These are phyloP conservation scores for Chaetodon trifascialis DNA, from an alignment of 2,113 vertebrate genomes.

Conservation along the genomic window DNA sequence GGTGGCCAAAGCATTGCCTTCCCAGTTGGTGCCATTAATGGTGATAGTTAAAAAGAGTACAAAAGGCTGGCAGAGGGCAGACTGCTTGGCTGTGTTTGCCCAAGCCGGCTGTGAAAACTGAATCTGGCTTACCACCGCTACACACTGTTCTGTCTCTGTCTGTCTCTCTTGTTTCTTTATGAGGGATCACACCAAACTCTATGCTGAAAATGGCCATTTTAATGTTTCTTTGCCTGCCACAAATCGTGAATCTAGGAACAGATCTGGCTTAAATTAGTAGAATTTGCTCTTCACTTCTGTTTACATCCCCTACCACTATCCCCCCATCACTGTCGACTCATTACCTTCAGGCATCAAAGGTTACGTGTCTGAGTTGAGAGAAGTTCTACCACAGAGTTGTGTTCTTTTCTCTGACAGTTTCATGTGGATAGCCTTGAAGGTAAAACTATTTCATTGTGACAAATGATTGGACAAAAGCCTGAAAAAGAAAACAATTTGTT, in stretches of 20 bases:
- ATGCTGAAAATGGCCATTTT: conserved; percentile 14
- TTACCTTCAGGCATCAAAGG: too few species aligned
- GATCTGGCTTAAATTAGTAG: background rate
- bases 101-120: conserved; percentile 39
- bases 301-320: background rate
- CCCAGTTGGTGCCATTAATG: conserved; percentile 30
- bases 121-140: conserved; percentile 8
- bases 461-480: background rate
- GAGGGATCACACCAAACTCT: conserved; percentile 3
- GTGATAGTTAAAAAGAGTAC: conserved; percentile 28
- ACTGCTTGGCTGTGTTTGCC: conserved; percentile 26
- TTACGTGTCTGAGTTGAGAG: background rate
- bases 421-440: background rate
- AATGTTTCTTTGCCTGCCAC: background rate
- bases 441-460: background rate
- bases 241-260: background rate
- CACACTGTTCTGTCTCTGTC: conserved; percentile 1
- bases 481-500: background rate
- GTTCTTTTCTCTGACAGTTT: background rate
- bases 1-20: conserved; percentile 40
- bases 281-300: background rate
- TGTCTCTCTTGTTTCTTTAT: background rate
- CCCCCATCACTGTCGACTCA: background rate
- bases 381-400: background rate
- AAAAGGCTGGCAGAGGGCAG: conserved; percentile 43